Conservation (phyloP, 2,113 vertebrate species). For the Hippolais icterina region DNA sequence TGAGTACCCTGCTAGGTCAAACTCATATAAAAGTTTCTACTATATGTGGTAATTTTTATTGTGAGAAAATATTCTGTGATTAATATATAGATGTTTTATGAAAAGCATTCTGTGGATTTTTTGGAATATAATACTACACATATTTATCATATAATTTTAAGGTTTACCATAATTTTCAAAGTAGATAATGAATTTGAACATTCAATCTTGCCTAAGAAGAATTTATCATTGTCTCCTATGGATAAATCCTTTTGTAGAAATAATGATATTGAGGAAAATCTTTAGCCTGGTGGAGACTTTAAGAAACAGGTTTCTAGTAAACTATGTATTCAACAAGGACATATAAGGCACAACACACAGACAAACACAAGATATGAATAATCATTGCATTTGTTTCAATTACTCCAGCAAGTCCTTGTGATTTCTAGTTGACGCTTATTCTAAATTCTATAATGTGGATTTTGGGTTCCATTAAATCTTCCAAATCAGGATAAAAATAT, state of each 20-base stretch:
- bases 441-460: not conserved
- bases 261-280: not conserved
- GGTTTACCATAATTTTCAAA: not conserved
- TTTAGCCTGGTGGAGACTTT: not conserved
- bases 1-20: not conserved
- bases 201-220: not conserved
- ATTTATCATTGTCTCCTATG: not conserved
- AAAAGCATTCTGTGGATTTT: not conserved
- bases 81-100: not conserved
- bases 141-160: not conserved
- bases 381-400: not conserved
- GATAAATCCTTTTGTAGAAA: not conserved
- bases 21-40: not conserved
- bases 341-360: not conserved
- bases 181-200: not conserved
- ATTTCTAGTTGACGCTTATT: not conserved
- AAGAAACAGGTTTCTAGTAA: not conserved
- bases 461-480: not conserved
- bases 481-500: not conserved
- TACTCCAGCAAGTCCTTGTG: not conserved
- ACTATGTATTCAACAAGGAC: not conserved
- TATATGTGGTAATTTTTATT: not conserved
- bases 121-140: not conserved
- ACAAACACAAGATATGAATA: not conserved
- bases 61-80: not conserved